phyloP scores from a whole-genome alignment of 2,888 invertebrate genomes.

The Pandemis heparana region DNA sequence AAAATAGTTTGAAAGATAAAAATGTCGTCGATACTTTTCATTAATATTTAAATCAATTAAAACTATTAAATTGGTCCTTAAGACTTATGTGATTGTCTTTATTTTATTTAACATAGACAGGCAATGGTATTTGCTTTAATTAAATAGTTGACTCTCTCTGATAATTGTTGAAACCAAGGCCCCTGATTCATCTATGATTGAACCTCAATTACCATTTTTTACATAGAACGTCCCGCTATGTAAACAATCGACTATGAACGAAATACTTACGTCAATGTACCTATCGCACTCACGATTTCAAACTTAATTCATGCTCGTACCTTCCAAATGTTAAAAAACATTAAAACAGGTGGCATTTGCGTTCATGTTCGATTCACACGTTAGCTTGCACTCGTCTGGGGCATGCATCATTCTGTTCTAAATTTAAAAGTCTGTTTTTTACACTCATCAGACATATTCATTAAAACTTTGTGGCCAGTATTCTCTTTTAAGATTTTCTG shows the following conservation, averaged over 20 bases:
- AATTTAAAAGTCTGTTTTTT: slow-evolving; percentile 22
- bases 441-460: background rate
- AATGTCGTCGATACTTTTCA: background rate
- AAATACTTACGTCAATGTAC: background rate
- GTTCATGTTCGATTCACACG: slow-evolving; percentile 7
- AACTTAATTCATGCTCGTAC: background rate
- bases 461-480: background rate
- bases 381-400: background rate
- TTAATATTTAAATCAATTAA: too few relatives aligned
- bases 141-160: too few relatives aligned
- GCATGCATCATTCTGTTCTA: slow-evolving; percentile 26
- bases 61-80: too few relatives aligned
- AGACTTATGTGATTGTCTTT: too few relatives aligned
- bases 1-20: background rate
- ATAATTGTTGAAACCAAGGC: background rate
- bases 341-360: background rate
- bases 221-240: background rate
- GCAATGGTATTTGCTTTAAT: too few relatives aligned
- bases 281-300: background rate
- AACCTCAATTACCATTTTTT: background rate
- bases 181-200: background rate
- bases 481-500: background rate
- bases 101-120: too few relatives aligned
- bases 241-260: background rate
- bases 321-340: background rate